phyloP scores from a whole-genome alignment of 2,888 invertebrate species.

The Octonoba sinensis region DNA sequence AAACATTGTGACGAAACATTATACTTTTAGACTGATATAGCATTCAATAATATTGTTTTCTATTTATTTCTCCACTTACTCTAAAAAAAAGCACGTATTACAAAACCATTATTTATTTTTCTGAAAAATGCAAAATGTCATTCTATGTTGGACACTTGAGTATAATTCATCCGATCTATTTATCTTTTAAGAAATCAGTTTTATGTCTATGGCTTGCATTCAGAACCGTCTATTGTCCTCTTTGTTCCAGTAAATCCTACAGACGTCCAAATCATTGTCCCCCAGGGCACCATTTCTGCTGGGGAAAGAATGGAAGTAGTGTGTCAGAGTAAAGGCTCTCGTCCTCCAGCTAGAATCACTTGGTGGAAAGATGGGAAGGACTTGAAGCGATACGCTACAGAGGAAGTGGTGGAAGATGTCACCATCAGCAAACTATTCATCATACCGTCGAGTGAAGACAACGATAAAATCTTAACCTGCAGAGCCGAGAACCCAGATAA shows the following conservation, averaged over 20 bases:
- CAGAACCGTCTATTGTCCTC: neutral
- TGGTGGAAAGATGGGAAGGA: conserved; percentile 66
- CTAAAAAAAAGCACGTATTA: no score
- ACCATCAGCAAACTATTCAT: conserved; percentile 66
- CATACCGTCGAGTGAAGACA: conserved; percentile 67
- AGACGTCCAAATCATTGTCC: conserved; percentile 60
- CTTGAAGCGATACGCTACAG: conserved; percentile 50
- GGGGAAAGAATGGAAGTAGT: conserved; percentile 63
- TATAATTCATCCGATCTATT: no score
- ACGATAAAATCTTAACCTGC: conserved; percentile 67
- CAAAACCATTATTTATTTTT: no score
- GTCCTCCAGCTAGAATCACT: conserved; percentile 65
- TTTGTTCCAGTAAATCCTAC: conserved; percentile 60
- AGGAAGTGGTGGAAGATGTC: conserved; percentile 65
- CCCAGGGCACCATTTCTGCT: conserved; percentile 60
- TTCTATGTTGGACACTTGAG: no score
- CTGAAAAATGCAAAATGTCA: no score
- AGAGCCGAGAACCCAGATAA: conserved; percentile 67
- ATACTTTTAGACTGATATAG: no score
- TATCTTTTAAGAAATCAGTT: no score
- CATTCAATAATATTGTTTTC: no score
- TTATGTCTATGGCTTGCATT: no score
- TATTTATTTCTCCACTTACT: no score
- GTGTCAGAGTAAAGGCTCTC: conserved; percentile 65
- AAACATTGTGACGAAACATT: no score